Base-by-base conservation (phyloP, 1,140 invertebrate genomes). In the Bradysia coprophila region DNA sequence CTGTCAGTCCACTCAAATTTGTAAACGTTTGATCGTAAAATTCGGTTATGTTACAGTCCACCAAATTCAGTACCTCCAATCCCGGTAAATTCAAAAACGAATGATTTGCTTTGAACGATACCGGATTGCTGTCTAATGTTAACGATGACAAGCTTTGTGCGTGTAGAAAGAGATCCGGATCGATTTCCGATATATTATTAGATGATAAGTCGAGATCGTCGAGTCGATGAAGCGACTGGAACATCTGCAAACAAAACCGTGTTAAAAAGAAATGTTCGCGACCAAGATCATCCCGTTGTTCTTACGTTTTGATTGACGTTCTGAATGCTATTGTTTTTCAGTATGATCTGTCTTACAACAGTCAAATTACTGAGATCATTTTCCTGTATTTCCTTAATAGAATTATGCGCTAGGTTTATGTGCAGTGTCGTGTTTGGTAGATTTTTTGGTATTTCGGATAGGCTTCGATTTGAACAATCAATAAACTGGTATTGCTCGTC, bases 71-170 rank as follows among this genome's bases (percentile, higher is more conserved):
- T 4, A 54, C 54, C 11, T 43, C 42, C 11, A 63, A 43, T 6
- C 43, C 42, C 11, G 56, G 51, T 23, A 53, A 56, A 43, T 55
- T 53, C 4, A 63, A 41, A 40, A 63, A 58, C 3, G 56, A 54
- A 4, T 47, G 46, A 20, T 52, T 51, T 38, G 45, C 49, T 8
- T 64, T 52, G 21, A 67, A 55, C 44, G 50, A 51, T 21, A 71
- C 66, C 15, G 51, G 49, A 48, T 72, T 72, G 28, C 65, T 58
- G 41, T 64, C 61, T 42, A 68, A 56, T 51, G 67, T 65, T 42
- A 72, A 49, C 32, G 59, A 49, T 43, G 55, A 56, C 36, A 71
- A 51, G 21, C 63, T 61, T 38, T 56, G 61, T 20, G 67, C 55
- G 10, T 51, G 49, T 1, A 60, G 54, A 49, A 72, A 63, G 6